Percentiles rank a stretch among this genome's conserved stretches.
phyloP scores from a whole-genome alignment of 2,113 vertebrate species.

The Strigops habroptila region DNA sequence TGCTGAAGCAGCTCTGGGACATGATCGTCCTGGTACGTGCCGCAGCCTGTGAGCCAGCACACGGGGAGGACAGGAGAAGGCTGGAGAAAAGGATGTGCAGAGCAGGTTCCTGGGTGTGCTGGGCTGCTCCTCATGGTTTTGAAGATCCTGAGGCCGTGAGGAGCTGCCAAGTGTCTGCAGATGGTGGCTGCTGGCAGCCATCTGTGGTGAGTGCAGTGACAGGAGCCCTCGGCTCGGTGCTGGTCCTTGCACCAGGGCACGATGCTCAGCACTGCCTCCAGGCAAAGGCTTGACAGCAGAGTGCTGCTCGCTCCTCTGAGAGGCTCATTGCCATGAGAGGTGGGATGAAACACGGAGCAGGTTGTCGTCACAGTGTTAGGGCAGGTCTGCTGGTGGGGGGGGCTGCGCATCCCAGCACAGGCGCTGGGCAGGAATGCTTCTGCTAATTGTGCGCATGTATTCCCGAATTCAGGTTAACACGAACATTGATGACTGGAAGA shows the following conservation, averaged over 20 bases:
- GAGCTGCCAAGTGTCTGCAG: background rate
- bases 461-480: constrained; percentile 58
- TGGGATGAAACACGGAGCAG: background rate
- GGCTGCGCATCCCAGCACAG: accelerated
- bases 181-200: accelerated
- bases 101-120: background rate
- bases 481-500: constrained; percentile 71
- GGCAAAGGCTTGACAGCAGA: background rate
- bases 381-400: background rate
- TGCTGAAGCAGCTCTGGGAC: constrained; percentile 81
- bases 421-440: accelerated
- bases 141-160: background rate
- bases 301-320: background rate
- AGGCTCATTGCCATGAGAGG: background rate
- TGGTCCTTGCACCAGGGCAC: background rate
- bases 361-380: background rate
- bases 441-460: background rate
- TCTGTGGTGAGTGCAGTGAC: accelerated
- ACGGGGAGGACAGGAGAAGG: background rate
- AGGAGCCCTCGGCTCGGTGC: background rate
- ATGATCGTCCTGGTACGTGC: constrained; percentile 68
- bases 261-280: accelerated
- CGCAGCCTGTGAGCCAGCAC: accelerated
- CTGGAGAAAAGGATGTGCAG: background rate
- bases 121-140: background rate